A percentile compares a stretch with the other conserved stretches of the same genome.
Conservation (phyloP, 1,140 invertebrate genomes). For the Pseudomyrmex sp. region DNA sequence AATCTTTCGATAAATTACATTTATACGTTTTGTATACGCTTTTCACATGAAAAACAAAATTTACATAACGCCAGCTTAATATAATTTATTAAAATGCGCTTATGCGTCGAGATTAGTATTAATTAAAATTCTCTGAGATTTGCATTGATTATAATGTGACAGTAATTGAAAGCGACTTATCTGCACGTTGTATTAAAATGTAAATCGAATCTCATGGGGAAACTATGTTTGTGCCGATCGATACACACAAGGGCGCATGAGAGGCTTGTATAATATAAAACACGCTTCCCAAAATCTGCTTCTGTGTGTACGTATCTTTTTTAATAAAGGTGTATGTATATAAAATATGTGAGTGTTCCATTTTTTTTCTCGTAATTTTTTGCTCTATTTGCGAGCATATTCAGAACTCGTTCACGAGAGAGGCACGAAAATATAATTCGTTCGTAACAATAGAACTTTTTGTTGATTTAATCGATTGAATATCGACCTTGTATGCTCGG, state of each 20-base stretch:
- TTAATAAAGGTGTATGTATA: background rate
- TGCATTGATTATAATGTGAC: slow-evolving; percentile 74
- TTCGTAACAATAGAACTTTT: slow-evolving; percentile 16
- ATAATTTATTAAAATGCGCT: slow-evolving; percentile 76
- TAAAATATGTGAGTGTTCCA: background rate
- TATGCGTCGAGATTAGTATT: slow-evolving; percentile 64
- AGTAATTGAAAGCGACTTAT: slow-evolving; percentile 77
- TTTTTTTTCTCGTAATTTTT: slow-evolving; percentile 32
- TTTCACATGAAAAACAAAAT: slow-evolving; percentile 37
- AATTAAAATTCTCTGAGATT: slow-evolving; percentile 75
- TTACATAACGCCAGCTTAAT: slow-evolving; percentile 41
- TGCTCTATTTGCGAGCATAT: slow-evolving; percentile 8
- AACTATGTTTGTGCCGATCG: slow-evolving; percentile 28
- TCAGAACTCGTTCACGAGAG: background rate
- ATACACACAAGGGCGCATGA: slow-evolving; percentile 31
- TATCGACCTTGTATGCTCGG: background rate
- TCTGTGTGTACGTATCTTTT: background rate
- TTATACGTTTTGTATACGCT: slow-evolving; percentile 2
- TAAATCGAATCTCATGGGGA: slow-evolving; percentile 70
- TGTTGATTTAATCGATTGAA: slow-evolving; percentile 14
- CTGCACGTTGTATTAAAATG: slow-evolving; percentile 74
- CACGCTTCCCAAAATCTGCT: slow-evolving; percentile 7
- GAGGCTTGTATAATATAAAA: slow-evolving; percentile 22
- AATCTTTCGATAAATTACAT: background rate
- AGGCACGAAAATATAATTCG: slow-evolving; percentile 18